A percentile compares a stretch with the other conserved stretches of the same genome.
These are phyloP conservation scores for Drosophila testacea DNA, from an alignment of 2,888 invertebrate species.

Conservation along the genomic window DNA sequence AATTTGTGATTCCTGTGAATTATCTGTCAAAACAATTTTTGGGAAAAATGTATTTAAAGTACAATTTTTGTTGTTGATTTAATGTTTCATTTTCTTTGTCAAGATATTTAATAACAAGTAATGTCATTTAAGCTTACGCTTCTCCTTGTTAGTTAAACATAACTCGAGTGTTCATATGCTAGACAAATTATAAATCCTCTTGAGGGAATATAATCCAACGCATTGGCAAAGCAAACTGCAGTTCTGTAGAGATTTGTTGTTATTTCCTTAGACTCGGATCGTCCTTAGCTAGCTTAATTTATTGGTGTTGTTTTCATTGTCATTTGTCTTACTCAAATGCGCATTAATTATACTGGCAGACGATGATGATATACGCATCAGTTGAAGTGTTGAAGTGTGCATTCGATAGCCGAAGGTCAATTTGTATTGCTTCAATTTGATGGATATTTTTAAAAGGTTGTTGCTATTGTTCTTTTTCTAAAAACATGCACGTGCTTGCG, in stretches of 20 bases:
- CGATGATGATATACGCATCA: conserved; percentile 41
- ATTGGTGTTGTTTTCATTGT: not conserved
- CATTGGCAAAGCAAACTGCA: not conserved
- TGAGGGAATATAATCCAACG: not conserved
- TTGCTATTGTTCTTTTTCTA: conserved; percentile 2
- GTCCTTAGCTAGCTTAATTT: not conserved
- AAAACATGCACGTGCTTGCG: conserved; percentile 10
- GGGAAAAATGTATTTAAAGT: not conserved
- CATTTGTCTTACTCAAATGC: conserved; percentile 44
- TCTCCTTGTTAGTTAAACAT: not conserved
- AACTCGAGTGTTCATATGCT: not conserved
- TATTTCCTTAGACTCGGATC: not conserved
- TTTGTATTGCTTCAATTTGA: conserved; percentile 1
- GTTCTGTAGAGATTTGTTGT: not conserved
- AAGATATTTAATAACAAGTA: too few species aligned
- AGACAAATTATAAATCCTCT: not conserved
- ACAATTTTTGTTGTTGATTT: not conserved
- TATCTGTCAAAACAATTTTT: not conserved
- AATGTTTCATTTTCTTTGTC: not conserved
- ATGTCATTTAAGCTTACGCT: too few species aligned
- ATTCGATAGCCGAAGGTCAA: conserved; percentile 46
- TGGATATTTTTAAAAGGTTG: not conserved
- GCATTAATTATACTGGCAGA: conserved; percentile 49
- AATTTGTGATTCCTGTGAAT: conserved; percentile 1
- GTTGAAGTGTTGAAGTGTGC: conserved; percentile 27